Conservation (phyloP, 1,140 invertebrate genomes). For the Lanistes nyassanus region DNA sequence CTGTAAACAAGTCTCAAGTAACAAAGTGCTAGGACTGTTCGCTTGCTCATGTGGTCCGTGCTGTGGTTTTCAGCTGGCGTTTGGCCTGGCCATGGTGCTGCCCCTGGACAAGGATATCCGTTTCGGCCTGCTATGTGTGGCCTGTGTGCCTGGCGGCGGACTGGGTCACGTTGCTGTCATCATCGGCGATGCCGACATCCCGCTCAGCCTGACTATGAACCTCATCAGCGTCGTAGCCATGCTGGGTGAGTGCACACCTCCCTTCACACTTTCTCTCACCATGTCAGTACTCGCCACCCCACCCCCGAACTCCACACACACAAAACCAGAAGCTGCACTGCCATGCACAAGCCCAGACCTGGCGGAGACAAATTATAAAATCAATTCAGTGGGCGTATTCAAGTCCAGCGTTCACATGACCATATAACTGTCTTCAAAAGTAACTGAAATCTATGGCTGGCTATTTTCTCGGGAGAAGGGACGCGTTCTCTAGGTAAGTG, state of each 20-base stretch:
- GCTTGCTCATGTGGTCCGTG: background rate
- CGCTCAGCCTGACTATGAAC: constrained; percentile 60
- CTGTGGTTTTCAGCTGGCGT: constrained; percentile 57
- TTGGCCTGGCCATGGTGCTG: constrained; percentile 59
- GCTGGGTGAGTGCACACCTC: constrained; percentile 48
- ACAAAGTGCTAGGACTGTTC: no score
- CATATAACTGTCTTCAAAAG: no score
- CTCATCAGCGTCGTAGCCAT: constrained; percentile 56
- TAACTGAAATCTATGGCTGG: no score
- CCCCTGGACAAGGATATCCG: constrained; percentile 52
- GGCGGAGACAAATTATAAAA: no score
- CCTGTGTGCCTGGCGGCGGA: constrained; percentile 62
- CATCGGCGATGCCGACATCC: constrained; percentile 56
- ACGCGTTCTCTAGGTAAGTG: background rate
- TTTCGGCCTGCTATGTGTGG: constrained; percentile 60
- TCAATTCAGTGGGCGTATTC: no score
- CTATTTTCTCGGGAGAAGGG: no score
- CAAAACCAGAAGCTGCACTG: no score
- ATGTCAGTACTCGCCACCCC: background rate
- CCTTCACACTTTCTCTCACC: background rate
- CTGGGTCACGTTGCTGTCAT: constrained; percentile 58
- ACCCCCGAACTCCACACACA: no score
- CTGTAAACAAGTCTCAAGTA: no score
- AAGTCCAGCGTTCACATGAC: no score
- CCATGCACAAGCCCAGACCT: no score